phyloP scores from a whole-genome alignment of 2,113 vertebrate species.

The Stictonetta naevosa region DNA sequence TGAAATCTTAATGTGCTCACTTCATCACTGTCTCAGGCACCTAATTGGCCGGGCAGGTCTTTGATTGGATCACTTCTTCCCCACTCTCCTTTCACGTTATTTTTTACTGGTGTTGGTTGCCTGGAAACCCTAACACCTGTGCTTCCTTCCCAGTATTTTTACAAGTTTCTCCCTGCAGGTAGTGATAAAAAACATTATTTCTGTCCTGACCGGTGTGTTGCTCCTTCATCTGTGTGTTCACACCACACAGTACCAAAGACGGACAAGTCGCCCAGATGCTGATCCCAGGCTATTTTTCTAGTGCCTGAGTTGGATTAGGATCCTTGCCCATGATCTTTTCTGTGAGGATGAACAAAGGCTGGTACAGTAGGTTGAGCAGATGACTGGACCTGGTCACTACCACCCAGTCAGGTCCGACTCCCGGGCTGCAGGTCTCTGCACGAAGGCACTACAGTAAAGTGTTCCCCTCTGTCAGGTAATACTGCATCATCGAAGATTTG shows the following conservation, averaged over 20 bases:
- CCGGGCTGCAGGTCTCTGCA: not conserved
- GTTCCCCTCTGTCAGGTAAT: not conserved
- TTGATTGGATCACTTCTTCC: not conserved
- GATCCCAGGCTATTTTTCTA: not conserved
- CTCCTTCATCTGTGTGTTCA: not conserved
- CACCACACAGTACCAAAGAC: not conserved
- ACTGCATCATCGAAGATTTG: not conserved
- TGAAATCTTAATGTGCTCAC: slow-evolving; percentile 1
- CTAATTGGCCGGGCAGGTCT: slow-evolving; percentile 19
- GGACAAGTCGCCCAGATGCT: not conserved
- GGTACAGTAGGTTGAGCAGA: not conserved
- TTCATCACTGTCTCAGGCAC: not conserved
- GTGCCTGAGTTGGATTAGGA: not conserved
- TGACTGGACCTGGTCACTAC: not conserved
- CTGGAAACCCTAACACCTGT: slow-evolving; percentile 53
- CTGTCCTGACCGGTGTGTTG: not conserved
- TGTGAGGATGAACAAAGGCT: not conserved
- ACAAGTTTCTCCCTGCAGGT: not conserved
- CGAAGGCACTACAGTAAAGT: not conserved
- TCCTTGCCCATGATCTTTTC: not conserved
- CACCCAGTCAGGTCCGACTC: not conserved
- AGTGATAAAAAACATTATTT: not conserved
- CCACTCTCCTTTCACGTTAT: not conserved
- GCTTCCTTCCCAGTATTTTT: slow-evolving; percentile 45
- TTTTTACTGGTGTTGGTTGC: slow-evolving; percentile 53